Evolutionary conservation across 2,113 vertebrate species (phyloP), one percentile per base, ranked within the genome.

Genomic region (Herpetotheres cachinnans): DNA sequence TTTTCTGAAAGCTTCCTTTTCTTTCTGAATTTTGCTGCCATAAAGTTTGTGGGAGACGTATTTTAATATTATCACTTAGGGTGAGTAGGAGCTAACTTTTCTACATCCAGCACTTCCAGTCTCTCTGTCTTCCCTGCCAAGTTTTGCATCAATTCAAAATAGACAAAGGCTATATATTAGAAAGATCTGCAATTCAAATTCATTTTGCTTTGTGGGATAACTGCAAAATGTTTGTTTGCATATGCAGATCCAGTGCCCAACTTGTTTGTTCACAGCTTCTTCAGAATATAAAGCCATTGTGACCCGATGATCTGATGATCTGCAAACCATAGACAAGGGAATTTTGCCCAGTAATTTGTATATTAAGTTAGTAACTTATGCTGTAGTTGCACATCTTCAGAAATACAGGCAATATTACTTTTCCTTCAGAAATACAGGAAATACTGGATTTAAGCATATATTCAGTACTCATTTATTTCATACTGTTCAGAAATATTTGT

Each of bases 211-310:
- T 93, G 83, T 65, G 95, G 92, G 66, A 59, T 26, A 61, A 89
- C 77, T 95, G 92, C 49, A 95, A 62, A 90, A 86, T 74, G 46
- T 44, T 91, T 89, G 71, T 59, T 91, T 96, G 72, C 55, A 55
- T 65, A 63, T 34, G 70, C 58, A 82, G 47, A 58, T 36, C 46
- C 67, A 78, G 71, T 74, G 87, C 82, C 90, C 88, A 92, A 25
- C 69, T 89, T 46, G 72, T 96, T 87, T 94, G 93, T 96, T 96
- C 90, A 44, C 91, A 93, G 86, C 89, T 95, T 92, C 69, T 92
- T 81, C 73, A 79, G 77, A 58, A 7, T 22, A 38, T 25, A 30
- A 86, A 91, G 54, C 73, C 69, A 54, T 89, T 95, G 94, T 79
- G 91, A 87, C 77, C 73, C 13, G 2, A 36, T 34, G 89, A 7